Conservation (phyloP, 1,140 invertebrate genomes). For the Acromyrmex charruanus region DNA sequence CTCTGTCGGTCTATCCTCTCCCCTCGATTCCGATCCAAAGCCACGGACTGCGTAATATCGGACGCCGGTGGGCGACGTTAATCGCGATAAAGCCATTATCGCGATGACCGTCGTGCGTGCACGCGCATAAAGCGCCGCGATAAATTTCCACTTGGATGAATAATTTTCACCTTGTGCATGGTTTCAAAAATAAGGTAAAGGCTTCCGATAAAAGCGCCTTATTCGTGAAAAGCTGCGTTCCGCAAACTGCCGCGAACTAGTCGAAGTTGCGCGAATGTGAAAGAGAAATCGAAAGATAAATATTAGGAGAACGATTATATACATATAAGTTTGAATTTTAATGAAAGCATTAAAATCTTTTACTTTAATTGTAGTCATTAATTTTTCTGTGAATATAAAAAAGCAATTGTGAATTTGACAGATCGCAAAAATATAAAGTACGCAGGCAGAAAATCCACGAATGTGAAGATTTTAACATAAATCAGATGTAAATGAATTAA, state of each 20-base stretch:
- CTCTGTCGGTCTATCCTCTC: constrained; percentile 58
- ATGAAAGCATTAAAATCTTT: background rate
- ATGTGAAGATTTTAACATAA: background rate
- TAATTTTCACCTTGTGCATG: constrained; percentile 41
- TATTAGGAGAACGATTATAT: background rate
- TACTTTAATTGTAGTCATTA: background rate
- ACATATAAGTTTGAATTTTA: background rate
- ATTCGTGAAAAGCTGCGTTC: background rate
- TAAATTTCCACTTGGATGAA: constrained; percentile 39
- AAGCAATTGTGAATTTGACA: background rate
- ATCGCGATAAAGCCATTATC: constrained; percentile 69
- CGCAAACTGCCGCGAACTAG: background rate
- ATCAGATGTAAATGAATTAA: background rate
- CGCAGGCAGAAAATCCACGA: background rate
- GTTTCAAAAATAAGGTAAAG: constrained; percentile 10
- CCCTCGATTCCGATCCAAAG: constrained; percentile 20
- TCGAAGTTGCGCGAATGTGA: background rate
- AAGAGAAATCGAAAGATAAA: background rate
- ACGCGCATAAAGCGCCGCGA: constrained; percentile 61
- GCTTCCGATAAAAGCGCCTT: background rate
- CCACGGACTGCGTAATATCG: constrained; percentile 69
- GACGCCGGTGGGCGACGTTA: constrained; percentile 47
- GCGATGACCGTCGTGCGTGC: constrained; percentile 66
- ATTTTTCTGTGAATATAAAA: background rate
- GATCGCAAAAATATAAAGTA: background rate